These are phyloP conservation scores for Pangasius sanitwongsei DNA, from an alignment of 2,797 vertebrate genomes.

Conservation along the genomic window DNA sequence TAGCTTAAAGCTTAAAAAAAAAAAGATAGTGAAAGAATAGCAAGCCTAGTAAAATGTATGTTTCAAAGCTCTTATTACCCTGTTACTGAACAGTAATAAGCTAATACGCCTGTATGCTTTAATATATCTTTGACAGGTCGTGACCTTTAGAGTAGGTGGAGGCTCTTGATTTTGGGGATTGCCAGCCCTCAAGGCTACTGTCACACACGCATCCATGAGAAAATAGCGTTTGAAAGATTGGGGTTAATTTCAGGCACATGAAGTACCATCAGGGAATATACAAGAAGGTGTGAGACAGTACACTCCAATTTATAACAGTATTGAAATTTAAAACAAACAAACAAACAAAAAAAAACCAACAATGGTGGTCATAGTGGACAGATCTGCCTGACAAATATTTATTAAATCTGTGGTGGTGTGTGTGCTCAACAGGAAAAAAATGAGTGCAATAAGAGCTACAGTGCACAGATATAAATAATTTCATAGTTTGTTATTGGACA, in stretches of 20 bases:
- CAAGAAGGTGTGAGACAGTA: not conserved
- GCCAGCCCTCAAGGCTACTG: not conserved
- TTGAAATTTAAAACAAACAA: not conserved
- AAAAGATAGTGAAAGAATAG: too few relatives aligned
- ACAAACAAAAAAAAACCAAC: too few relatives aligned
- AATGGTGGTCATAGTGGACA: not conserved
- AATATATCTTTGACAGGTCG: slow-evolving; percentile 10
- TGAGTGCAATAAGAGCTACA: not conserved
- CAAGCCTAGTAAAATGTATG: too few relatives aligned
- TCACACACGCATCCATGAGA: not conserved
- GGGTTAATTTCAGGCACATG: not conserved
- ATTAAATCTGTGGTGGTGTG: not conserved
- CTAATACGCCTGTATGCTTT: not conserved
- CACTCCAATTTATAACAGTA: not conserved
- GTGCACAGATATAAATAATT: not conserved
- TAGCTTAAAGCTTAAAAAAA: not conserved
- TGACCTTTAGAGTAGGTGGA: not conserved
- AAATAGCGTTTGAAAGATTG: not conserved
- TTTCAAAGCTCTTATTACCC: not conserved
- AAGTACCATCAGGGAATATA: not conserved
- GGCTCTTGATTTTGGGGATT: slow-evolving; percentile 1
- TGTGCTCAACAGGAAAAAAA: not conserved
- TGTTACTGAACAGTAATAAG: not conserved
- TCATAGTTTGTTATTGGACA: not conserved
- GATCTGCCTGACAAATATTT: not conserved